Conservation (phyloP, 2,113 vertebrate species). For the Nyctibius bracteatus region DNA sequence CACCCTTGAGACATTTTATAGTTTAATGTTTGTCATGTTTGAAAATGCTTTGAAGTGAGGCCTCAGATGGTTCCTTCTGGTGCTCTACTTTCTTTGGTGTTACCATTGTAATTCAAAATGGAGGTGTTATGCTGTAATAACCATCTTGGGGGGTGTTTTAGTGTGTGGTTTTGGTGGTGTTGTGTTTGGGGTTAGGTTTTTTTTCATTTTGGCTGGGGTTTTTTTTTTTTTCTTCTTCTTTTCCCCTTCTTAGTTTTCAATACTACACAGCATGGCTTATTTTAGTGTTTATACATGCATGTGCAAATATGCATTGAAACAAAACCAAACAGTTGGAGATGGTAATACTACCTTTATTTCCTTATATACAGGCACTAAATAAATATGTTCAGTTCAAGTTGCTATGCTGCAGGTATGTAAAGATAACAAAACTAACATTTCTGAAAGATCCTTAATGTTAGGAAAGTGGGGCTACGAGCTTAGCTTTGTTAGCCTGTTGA, state of each 20-base stretch:
- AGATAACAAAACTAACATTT: background rate
- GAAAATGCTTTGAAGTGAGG: background rate
- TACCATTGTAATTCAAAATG: background rate
- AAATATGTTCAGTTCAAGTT: background rate
- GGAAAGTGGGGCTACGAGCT: background rate
- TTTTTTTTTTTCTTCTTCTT: background rate
- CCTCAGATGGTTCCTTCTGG: background rate
- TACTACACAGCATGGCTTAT: background rate
- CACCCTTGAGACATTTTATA: background rate
- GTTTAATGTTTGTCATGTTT: background rate
- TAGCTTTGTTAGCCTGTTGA: background rate
- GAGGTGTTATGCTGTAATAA: background rate
- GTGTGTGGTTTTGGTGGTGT: background rate
- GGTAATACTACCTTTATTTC: background rate
- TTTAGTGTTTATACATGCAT: background rate
- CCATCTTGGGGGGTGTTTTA: background rate
- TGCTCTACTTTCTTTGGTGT: background rate
- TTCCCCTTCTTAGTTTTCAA: background rate
- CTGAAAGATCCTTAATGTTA: background rate
- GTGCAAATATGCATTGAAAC: background rate
- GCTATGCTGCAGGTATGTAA: background rate
- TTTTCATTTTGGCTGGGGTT: background rate
- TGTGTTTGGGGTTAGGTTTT: rapidly evolving
- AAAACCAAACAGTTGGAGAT: background rate
- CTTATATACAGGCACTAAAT: background rate